Conservation (phyloP, 1,140 invertebrate genomes). For the Zaprionus lachaisei region DNA sequence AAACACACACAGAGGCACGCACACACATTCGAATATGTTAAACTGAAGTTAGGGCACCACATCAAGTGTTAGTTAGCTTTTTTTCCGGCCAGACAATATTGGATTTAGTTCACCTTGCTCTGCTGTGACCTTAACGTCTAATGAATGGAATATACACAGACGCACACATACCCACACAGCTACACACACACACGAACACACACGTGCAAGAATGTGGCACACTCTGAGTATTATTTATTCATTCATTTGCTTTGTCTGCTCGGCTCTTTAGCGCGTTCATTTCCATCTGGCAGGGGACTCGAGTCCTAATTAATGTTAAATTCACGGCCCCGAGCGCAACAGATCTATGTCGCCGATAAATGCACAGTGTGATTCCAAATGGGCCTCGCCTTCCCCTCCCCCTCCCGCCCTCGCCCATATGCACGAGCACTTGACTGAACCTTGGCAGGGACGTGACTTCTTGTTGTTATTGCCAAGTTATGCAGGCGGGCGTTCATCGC, state of each 20-base stretch:
- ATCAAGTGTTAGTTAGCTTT: neutral
- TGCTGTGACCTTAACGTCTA: neutral
- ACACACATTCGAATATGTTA: neutral
- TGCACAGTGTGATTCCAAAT: conserved; percentile 1
- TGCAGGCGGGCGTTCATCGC: conserved; percentile 65
- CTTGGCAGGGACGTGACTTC: conserved; percentile 26
- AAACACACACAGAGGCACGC: neutral
- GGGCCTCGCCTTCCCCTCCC: neutral
- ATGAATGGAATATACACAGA: neutral
- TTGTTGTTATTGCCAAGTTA: conserved; percentile 63
- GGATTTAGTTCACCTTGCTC: neutral
- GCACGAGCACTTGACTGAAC: neutral
- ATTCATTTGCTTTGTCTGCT: conserved; percentile 7
- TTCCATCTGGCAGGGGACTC: neutral
- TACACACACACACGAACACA: neutral
- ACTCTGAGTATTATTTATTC: conserved; percentile 1
- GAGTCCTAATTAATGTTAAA: conserved; percentile 9
- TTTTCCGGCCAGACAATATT: conserved; percentile 2
- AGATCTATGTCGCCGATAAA: conserved; percentile 11
- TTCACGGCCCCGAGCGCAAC: conserved; percentile 4
- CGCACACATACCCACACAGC: neutral
- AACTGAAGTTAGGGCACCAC: neutral
- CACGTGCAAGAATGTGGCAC: neutral
- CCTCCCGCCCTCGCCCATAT: neutral
- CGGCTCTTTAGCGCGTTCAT: conserved; percentile 4